Evolutionary conservation across 1,140 invertebrate genomes (phyloP), one percentile per base, ranked within the genome.

Genomic region (Heliconius eleuchia): DNA sequence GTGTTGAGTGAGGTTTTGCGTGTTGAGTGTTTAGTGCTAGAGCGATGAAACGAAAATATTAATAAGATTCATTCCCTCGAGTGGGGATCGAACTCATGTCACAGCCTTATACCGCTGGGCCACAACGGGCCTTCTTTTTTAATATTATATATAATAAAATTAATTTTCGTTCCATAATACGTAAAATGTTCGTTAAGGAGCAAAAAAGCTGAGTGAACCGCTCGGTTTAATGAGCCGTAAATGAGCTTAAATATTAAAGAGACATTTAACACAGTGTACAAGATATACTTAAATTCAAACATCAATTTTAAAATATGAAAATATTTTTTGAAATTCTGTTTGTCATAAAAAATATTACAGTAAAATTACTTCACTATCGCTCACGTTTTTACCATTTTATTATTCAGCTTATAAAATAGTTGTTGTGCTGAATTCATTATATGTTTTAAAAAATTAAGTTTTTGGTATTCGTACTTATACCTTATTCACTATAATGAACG

Each of bases 211-310:
- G 19, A 37, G 71, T 42, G 9, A 39, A 42, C 30, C 34, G 71
- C 71, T 72, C 19, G 30, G 71, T 7, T n/a, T 72, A 72, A 72
- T 72, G 71, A 72, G 71, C 71, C 37, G 71, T 72, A 39, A 66
- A 66, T 66, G 60, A 66, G 60, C 27, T 66, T 66, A 66, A 66
- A 66, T 66, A 66, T 66, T 66, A 66, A 66, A 66, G 60, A 66
- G 9, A 66, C 60, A 66, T 66, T 66, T 66, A 66, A 30, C 60
- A 66, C 27, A 66, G 60, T 55, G 52, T 52, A 74, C 11, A 52
- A 74, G n/a, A 73, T 73, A 72, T 72, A 39, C 19, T 72, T 73
- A 27, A 46, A 73, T 27, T 27, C 0, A 73, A 50, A 46, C 23
- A 73, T 23, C 42, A 73, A 46, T 23, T 46, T 42, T 11, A 16